A percentile compares a stretch with the other conserved stretches of the same genome.
Evolutionary conservation across 2,888 invertebrate genomes (phyloP).

Genomic region (Galerucella pusilla): DNA sequence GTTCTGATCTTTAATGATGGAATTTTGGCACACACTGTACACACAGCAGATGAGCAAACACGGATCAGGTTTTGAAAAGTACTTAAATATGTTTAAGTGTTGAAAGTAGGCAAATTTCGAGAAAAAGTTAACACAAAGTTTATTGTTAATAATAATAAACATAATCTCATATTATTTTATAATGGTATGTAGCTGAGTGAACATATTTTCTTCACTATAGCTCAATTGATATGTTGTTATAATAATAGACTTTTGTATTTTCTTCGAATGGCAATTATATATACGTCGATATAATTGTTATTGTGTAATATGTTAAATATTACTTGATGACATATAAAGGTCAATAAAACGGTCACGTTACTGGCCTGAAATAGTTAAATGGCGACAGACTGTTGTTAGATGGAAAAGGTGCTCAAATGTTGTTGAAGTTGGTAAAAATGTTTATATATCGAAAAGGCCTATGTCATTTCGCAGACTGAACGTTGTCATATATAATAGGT

Average conservation of each 20-base stretch:
- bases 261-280: not conserved
- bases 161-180: too few species aligned
- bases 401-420: slow-evolving; percentile 44
- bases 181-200: too few species aligned
- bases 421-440: slow-evolving; percentile 39
- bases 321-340: not conserved
- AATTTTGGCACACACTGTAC: not conserved
- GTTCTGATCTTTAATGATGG: not conserved
- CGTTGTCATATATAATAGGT: slow-evolving; percentile 32
- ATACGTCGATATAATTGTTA: not conserved
- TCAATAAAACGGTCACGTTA: not conserved
- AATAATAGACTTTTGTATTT: slow-evolving; percentile 1
- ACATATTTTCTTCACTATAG: too few species aligned
- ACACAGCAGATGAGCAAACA: too few species aligned
- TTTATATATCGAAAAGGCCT: slow-evolving; percentile 36
- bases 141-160: too few species aligned
- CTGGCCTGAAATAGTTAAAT: slow-evolving; percentile 5
- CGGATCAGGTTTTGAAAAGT: too few species aligned
- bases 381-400: slow-evolving; percentile 35
- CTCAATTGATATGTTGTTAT: not conserved
- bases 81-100: too few species aligned
- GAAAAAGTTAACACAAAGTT: too few species aligned
- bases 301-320: not conserved
- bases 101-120: too few species aligned
- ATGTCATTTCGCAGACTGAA: slow-evolving; percentile 42